Evolutionary conservation across 2,113 vertebrate species (phyloP), one percentile per base, ranked within the genome.

Genomic region (Tor tambroides): DNA sequence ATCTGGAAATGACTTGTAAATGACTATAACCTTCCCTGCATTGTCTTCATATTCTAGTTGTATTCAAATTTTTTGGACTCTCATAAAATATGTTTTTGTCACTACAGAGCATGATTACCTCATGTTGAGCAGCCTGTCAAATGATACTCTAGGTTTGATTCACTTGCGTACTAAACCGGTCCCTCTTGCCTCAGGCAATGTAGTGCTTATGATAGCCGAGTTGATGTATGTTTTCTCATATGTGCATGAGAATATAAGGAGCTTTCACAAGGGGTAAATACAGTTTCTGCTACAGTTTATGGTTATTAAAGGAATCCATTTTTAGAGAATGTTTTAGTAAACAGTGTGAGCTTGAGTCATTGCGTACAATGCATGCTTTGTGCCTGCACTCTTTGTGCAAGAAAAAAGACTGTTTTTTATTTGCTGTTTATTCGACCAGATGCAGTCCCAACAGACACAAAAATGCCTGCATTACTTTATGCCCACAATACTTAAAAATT

Each of bases 1-100:
- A 74, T 84, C 21, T 56, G 49, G 67, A 84, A 84, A 35, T 71
- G n/a, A 84, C 43, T 56, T 35, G 82, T 72, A n/a, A 84, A 84
- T 84, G 67, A 84, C 82, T 56, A 41, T 6, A 28, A 49, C 49
- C 26, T 49, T 8, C 4, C 32, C 41, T 65, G 49, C 41, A 28
- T 30, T 69, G 41, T 67, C 26, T 46, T n/a, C 81, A 72, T 51
- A 51, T 69, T 32, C 46, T 54, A 32, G 65, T 6, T 38, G 19
- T 54, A 28, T 84, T 46, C 26, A 19, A 69, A 23, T 14, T 1
- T 38, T 61, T 61, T 19, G 0, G 14, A 10, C 14, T 65, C 35
- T 41, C 21, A n/a, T 8, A 6, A 51, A 26, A 54, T 7, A 17
- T 19, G 23, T 61, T 23, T 54, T 41, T 74, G 67, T 84, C 83